These are phyloP conservation scores for Portunus trituberculatus DNA, from an alignment of 1,140 invertebrate species.

Conservation along the genomic window DNA sequence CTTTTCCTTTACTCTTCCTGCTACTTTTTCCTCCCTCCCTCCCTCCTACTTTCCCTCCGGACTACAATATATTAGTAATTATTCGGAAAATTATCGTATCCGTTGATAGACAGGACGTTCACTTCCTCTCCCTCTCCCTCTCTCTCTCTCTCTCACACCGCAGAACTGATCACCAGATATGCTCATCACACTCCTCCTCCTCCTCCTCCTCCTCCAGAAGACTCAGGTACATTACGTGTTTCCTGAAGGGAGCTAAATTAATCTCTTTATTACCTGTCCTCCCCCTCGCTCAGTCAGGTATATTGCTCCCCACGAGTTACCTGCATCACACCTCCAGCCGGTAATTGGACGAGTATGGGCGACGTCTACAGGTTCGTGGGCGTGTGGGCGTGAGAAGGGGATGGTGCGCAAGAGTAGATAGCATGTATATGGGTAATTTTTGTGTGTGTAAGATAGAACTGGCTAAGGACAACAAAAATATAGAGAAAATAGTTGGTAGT, in stretches of 20 bases:
- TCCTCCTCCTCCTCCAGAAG: background rate
- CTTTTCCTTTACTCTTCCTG: background rate
- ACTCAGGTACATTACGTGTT: background rate
- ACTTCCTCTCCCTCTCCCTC: background rate
- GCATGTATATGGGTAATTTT: too few relatives aligned
- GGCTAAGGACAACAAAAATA: background rate
- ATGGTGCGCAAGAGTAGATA: too few relatives aligned
- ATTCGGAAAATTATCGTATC: conserved; percentile 54
- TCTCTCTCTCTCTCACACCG: background rate
- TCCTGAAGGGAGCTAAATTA: conserved; percentile 8
- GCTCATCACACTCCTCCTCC: background rate
- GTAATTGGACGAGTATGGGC: background rate
- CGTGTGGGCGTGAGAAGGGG: background rate
- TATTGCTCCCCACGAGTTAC: background rate
- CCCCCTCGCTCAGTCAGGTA: background rate
- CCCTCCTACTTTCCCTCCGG: background rate
- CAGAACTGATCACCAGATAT: background rate
- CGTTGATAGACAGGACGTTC: conserved; percentile 36
- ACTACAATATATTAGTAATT: too few relatives aligned
- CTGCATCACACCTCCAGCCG: background rate
- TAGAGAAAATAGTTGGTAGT: background rate
- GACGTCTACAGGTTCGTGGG: background rate
- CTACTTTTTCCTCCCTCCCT: background rate
- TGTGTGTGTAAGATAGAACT: too few relatives aligned
- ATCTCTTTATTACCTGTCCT: background rate